A percentile compares a stretch with the other conserved stretches of the same genome.
These are phyloP conservation scores for Himalopsyche tibetana DNA, from an alignment of 2,888 invertebrate species.

Conservation along the genomic window DNA sequence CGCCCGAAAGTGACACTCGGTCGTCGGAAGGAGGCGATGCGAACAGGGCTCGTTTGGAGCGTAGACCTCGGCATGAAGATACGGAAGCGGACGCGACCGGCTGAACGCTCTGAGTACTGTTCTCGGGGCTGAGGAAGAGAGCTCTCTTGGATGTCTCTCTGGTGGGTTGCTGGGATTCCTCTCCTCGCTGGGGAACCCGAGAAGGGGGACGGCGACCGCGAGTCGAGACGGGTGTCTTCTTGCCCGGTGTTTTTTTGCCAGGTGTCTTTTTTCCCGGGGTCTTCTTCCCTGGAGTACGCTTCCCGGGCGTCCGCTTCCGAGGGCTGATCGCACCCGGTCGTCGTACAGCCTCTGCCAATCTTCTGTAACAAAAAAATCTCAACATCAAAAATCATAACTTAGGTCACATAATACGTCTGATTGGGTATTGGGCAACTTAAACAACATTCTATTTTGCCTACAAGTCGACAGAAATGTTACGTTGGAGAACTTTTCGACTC, in stretches of 20 bases:
- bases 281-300: slow-evolving; percentile 72
- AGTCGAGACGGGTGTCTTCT: slow-evolving; percentile 81
- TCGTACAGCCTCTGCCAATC: slow-evolving; percentile 36
- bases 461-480: too few relatives aligned
- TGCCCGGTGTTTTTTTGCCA: slow-evolving; percentile 72
- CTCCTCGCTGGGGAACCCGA: slow-evolving; percentile 73
- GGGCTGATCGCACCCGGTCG: slow-evolving; percentile 69
- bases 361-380: slow-evolving; percentile 38
- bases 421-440: not conserved
- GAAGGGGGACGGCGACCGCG: slow-evolving; percentile 78
- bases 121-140: slow-evolving; percentile 84
- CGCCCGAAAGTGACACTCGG: slow-evolving; percentile 31
- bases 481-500: too few relatives aligned
- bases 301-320: slow-evolving; percentile 76
- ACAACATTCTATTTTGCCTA: not conserved
- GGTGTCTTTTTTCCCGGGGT: slow-evolving; percentile 75
- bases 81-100: slow-evolving; percentile 56
- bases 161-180: slow-evolving; percentile 71
- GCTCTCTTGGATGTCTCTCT: slow-evolving; percentile 83
- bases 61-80: slow-evolving; percentile 70
- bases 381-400: not conserved
- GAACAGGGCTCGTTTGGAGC: slow-evolving; percentile 82
- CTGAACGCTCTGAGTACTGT: slow-evolving; percentile 68
- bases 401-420: too few relatives aligned
- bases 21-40: slow-evolving; percentile 74